A percentile compares a stretch with the other conserved stretches of the same genome.
Conservation (phyloP, 1,140 invertebrate genomes). For the Drosophila chauvacae region DNA sequence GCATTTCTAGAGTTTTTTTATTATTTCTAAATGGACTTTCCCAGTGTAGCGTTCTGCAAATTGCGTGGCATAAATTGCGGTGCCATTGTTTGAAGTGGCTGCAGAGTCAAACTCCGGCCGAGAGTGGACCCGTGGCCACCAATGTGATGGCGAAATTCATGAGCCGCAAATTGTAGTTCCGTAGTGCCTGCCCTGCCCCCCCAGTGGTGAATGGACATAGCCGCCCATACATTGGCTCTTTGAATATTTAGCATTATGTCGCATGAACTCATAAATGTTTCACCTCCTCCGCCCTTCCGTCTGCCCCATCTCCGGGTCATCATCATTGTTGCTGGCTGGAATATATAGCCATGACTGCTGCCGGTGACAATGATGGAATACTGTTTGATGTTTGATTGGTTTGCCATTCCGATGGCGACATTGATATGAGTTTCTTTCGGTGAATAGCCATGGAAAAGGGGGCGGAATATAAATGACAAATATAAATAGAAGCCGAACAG, state of each 20-base stretch:
- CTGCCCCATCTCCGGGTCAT: constrained; percentile 11
- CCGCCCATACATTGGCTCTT: constrained; percentile 31
- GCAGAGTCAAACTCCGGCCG: constrained; percentile 7
- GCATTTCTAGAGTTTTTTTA: not conserved
- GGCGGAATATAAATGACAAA: constrained; percentile 44
- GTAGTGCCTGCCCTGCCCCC: constrained; percentile 6
- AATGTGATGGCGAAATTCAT: constrained; percentile 49
- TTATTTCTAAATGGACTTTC: not conserved
- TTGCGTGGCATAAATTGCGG: constrained; percentile 67
- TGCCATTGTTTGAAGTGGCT: constrained; percentile 55
- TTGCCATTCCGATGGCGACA: constrained; percentile 65
- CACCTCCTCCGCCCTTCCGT: constrained; percentile 13
- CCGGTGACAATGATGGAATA: constrained; percentile 75
- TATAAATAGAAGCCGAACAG: constrained; percentile 29
- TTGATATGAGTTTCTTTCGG: constrained; percentile 32
- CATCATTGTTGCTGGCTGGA: constrained; percentile 5
- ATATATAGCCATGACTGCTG: constrained; percentile 34
- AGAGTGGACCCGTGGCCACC: constrained; percentile 14
- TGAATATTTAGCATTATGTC: constrained; percentile 62
- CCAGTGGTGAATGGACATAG: constrained; percentile 18
- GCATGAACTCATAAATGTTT: constrained; percentile 54
- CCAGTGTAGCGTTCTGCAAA: constrained; percentile 34
- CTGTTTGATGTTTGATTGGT: constrained; percentile 66
- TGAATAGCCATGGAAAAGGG: constrained; percentile 11
- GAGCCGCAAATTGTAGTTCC: constrained; percentile 59